Evolutionary conservation across 1,140 invertebrate genomes (phyloP).

Genomic region (Scaptomyza pallida): DNA sequence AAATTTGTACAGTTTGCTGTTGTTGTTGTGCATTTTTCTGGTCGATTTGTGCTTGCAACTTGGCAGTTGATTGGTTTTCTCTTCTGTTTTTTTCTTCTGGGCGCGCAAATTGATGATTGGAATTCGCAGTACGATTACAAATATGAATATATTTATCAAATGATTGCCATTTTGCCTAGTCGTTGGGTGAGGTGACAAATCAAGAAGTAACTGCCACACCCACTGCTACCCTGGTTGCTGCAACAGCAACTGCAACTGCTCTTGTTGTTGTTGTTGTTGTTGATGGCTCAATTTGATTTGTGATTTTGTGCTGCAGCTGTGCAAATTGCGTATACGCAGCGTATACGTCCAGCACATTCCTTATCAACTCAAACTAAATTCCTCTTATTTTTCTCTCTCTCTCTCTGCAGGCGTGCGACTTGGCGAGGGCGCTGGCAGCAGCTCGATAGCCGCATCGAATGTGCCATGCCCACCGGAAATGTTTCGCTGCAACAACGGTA

Average conservation of each 20-base stretch:
- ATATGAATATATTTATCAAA: conserved; percentile 19
- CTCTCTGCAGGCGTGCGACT: conserved; percentile 53
- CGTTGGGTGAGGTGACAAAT: conserved; percentile 11
- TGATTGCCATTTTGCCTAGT: conserved; percentile 6
- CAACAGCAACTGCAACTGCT: too few relatives aligned
- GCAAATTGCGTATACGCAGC: neutral
- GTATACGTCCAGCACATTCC: neutral
- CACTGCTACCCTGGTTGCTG: too few relatives aligned
- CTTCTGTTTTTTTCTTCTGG: too few relatives aligned
- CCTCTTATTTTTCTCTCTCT: conserved; percentile 10
- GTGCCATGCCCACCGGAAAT: conserved; percentile 87
- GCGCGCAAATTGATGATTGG: neutral
- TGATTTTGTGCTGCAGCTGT: conserved; percentile 2
- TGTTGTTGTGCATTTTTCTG: too few relatives aligned
- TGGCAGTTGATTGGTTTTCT: neutral
- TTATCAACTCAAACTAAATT: neutral
- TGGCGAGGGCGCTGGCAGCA: conserved; percentile 40
- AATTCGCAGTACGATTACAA: neutral
- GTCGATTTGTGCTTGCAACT: neutral
- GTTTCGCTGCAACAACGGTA: conserved; percentile 93
- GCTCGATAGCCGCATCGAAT: conserved; percentile 50
- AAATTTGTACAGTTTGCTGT: too few relatives aligned
- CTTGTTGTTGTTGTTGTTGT: neutral
- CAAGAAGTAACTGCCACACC: neutral
- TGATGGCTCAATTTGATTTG: conserved; percentile 13